phyloP scores from a whole-genome alignment of 35 echinoderm and acorn worm species.

The Lytechinus pictus region DNA sequence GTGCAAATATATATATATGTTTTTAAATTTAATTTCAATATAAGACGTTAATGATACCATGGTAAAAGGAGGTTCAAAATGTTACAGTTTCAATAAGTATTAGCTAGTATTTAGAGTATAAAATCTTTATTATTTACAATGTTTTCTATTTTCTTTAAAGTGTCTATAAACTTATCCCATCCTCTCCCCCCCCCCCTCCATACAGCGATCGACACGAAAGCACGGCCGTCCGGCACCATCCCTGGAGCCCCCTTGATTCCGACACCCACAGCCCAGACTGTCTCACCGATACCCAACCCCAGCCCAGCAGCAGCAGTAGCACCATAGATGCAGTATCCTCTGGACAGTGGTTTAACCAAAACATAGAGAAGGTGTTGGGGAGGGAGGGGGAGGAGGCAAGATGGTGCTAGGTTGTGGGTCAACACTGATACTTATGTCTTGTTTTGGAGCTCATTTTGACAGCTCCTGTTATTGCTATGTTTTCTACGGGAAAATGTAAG shows the following conservation, averaged over 20 bases:
- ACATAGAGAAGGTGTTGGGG: not conserved
- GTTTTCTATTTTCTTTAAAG: too few species aligned
- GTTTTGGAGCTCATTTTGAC: not conserved
- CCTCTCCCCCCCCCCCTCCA: not conserved
- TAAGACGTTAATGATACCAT: too few species aligned
- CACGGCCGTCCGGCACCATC: conserved; percentile 67
- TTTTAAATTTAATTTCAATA: too few species aligned
- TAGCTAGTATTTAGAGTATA: too few species aligned
- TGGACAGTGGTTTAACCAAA: not conserved
- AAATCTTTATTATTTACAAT: too few species aligned
- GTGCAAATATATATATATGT: too few species aligned
- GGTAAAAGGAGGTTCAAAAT: too few species aligned
- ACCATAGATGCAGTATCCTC: conserved; percentile 57
- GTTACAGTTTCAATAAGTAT: too few species aligned
- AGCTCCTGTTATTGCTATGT: not conserved
- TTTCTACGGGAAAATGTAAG: not conserved
- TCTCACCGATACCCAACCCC: conserved; percentile 84
- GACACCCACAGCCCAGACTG: conserved; percentile 78
- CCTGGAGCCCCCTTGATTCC: conserved; percentile 80
- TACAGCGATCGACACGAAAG: conserved; percentile 63
- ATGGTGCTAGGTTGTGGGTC: not conserved
- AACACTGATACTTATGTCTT: not conserved
- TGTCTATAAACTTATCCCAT: not conserved
- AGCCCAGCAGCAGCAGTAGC: conserved; percentile 84
- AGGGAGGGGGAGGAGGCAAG: not conserved